These are phyloP conservation scores for Microplitis deprimator DNA, from an alignment of 2,888 invertebrate genomes.

Conservation along the genomic window DNA sequence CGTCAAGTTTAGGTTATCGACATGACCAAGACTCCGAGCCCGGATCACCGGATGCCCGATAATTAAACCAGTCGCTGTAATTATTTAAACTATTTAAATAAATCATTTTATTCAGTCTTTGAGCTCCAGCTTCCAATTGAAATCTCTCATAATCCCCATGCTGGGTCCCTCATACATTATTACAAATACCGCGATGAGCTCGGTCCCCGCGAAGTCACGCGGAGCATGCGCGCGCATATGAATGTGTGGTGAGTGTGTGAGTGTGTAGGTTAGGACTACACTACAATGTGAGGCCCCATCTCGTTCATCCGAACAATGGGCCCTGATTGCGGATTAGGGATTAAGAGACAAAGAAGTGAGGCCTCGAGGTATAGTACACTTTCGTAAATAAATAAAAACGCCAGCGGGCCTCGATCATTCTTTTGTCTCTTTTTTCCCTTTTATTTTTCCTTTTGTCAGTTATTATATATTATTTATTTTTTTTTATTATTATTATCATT, in stretches of 20 bases:
- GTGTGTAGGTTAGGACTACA: background rate
- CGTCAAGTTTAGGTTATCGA: background rate
- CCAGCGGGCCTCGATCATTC: constrained; percentile 25
- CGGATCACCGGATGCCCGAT: too few species aligned
- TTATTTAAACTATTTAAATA: too few species aligned
- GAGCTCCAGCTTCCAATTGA: background rate
- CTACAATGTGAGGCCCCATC: constrained; percentile 40
- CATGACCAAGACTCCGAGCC: too few species aligned
- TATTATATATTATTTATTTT: constrained; percentile 17
- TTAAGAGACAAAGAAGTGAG: constrained; percentile 63
- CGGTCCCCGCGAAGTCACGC: constrained; percentile 23
- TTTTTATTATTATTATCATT: constrained; percentile 11
- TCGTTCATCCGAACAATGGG: constrained; percentile 63
- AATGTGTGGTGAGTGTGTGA: constrained; percentile 43
- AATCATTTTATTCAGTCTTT: too few species aligned
- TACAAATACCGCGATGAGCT: background rate
- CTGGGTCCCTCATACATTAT: background rate
- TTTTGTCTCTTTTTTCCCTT: constrained; percentile 13
- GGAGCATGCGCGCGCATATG: constrained; percentile 54
- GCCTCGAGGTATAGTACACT: constrained; percentile 46
- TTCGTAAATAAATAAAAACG: constrained; percentile 49
- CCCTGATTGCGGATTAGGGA: constrained; percentile 69
- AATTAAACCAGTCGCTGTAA: too few species aligned
- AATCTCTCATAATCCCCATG: constrained; percentile 9
- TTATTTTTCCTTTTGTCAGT: constrained; percentile 20